Evolutionary conservation across 1,140 invertebrate genomes (phyloP), one percentile per base, ranked within the genome.

Genomic region (Cardiocondyla obscurior): DNA sequence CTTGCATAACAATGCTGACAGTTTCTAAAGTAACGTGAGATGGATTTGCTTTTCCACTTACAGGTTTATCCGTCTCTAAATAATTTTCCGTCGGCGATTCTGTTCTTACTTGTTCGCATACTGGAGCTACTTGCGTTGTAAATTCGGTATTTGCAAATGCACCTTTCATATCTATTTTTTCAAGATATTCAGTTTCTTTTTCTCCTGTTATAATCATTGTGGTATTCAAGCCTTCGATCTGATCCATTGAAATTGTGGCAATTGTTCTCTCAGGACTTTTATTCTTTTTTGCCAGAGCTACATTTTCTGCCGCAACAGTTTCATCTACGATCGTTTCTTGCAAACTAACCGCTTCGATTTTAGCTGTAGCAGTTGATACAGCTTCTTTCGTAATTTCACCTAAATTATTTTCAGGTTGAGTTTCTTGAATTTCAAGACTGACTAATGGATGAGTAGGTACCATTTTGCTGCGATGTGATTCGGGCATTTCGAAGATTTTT

Each of bases 361-460:
- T 94, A 28, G 96, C 96, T 57, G 73, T 90, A 14, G 89, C 92
- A 42, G 88, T 81, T 19, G 92, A 72, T 25, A 92, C 88, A 77
- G 84, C 67, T 25, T 93, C 90, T 85, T 94, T 87, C 4, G 89
- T 82, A n/a, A 96, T 74, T 51, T 93, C 73, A 22, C 92, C 94
- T 16, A 95, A 83, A 65, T 92, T 92, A 88, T 95, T 94, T 81
- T 95, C 93, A 19, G 94, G 87, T 73, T 92, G 91, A 22, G 95
- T 95, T 94, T 96, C 95, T 91, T 96, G 95, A 51, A 96, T 93
- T 81, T 96, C 90, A 53, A 95, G 90, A n/a, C 95, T 95, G 81
- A 94, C 91, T 0, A 96, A 85, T 28, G 95, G 92, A 86, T 95
- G 95, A 1, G 93, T 92, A 12, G 95, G 92, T 3, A 94, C 91